phyloP scores from a whole-genome alignment of 2,113 vertebrate species.

The Microtus ochrogaster region DNA sequence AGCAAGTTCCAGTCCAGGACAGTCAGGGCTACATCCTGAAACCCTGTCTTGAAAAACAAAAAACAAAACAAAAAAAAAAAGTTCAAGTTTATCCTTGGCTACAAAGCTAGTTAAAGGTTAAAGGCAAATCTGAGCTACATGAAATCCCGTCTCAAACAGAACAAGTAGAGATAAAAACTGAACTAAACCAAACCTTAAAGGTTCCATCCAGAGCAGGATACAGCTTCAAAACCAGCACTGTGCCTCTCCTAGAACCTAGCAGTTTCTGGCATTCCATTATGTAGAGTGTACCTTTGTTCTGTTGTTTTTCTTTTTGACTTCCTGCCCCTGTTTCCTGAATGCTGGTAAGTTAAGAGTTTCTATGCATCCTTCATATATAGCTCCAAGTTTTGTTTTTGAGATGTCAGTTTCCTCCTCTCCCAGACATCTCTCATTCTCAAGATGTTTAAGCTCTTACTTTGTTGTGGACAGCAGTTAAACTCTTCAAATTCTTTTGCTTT shows the following conservation, averaged over 20 bases:
- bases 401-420: not conserved
- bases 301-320: not conserved
- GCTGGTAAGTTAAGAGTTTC: not conserved
- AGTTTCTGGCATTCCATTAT: not conserved
- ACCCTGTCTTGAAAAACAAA: no score
- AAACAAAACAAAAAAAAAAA: no score
- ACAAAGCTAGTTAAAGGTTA: no score
- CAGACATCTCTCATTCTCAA: not conserved
- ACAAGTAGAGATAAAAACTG: not conserved
- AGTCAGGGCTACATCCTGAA: no score
- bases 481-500: not conserved
- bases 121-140: no score
- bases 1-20: no score
- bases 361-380: not conserved
- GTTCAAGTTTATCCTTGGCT: not conserved
- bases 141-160: not conserved
- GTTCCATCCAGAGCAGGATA: not conserved
- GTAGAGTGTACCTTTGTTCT: not conserved
- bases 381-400: not conserved
- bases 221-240: not conserved
- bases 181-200: not conserved
- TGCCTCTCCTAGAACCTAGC: not conserved
- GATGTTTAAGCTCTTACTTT: not conserved
- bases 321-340: not conserved
- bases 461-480: not conserved